A percentile compares a stretch with the other conserved stretches of the same genome.
Evolutionary conservation across 2,113 vertebrate genomes (phyloP).

Genomic region (Megaceryle maxima): DNA sequence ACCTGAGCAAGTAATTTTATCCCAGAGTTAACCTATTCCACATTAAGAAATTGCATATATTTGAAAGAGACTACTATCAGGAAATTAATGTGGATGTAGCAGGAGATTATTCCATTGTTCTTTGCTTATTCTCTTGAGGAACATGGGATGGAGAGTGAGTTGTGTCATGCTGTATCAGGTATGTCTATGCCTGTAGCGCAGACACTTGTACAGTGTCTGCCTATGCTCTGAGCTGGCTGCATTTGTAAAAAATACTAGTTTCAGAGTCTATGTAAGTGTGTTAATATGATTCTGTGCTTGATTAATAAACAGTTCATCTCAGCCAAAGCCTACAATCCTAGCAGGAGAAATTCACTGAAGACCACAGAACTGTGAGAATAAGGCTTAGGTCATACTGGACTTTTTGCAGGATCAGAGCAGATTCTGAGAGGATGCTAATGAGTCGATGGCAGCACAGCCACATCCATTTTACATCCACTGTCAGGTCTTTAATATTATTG

Average conservation of each 20-base stretch:
- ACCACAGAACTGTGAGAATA: background rate
- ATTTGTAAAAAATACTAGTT: background rate
- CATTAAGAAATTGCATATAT: background rate
- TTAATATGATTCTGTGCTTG: background rate
- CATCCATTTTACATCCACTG: background rate
- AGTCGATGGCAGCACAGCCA: background rate
- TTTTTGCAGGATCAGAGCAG: background rate
- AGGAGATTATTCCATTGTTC: background rate
- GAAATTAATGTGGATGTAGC: background rate
- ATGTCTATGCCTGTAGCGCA: background rate
- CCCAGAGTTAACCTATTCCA: background rate
- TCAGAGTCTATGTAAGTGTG: background rate
- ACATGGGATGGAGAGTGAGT: background rate
- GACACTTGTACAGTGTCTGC: background rate
- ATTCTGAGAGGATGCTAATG: background rate
- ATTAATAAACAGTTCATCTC: background rate
- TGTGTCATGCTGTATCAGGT: background rate
- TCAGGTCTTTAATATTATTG: background rate
- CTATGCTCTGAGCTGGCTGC: background rate
- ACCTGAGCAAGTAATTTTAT: background rate
- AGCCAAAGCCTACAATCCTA: background rate
- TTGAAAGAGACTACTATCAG: background rate
- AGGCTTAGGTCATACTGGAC: background rate
- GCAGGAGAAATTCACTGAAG: background rate
- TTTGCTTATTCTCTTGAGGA: background rate